Conservation (phyloP, 92 coral and sea anemone species). For the Zoanthus gigantus region DNA sequence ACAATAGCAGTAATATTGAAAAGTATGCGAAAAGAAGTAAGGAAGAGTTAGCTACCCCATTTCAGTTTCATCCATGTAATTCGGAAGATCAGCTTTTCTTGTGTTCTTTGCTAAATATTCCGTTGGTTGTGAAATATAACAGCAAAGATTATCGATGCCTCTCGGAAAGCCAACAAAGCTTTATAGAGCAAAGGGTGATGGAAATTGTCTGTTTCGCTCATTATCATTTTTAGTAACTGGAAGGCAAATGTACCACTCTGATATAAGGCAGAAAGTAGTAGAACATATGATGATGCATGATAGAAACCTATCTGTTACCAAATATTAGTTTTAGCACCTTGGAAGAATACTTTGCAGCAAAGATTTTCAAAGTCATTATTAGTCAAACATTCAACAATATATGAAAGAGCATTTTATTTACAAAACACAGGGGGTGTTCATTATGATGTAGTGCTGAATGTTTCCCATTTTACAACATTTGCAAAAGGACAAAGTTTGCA, state of each 20-base stretch:
- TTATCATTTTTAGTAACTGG: background rate
- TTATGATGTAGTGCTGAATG: background rate
- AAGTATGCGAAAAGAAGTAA: background rate
- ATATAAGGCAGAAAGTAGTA: background rate
- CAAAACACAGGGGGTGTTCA: background rate
- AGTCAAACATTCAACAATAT: background rate
- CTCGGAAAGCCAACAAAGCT: constrained; percentile 35
- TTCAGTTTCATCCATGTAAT: background rate
- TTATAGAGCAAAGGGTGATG: constrained; percentile 25
- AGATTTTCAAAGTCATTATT: constrained; percentile 40
- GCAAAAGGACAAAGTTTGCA: background rate
- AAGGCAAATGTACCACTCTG: background rate
- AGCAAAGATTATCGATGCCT: background rate
- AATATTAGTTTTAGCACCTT: background rate
- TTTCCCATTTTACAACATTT: background rate
- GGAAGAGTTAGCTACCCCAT: background rate
- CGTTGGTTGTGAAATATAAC: constrained; percentile 9
- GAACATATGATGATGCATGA: background rate
- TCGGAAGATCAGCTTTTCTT: constrained; percentile 13
- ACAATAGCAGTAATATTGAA: background rate
- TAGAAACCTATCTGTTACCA: background rate
- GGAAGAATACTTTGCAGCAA: background rate
- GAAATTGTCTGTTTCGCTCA: constrained; percentile 64
- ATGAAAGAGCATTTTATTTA: background rate
- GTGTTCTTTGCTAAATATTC: constrained; percentile 54